Conservation (phyloP, 2,113 vertebrate genomes). For the Dolichotis patagonum region DNA sequence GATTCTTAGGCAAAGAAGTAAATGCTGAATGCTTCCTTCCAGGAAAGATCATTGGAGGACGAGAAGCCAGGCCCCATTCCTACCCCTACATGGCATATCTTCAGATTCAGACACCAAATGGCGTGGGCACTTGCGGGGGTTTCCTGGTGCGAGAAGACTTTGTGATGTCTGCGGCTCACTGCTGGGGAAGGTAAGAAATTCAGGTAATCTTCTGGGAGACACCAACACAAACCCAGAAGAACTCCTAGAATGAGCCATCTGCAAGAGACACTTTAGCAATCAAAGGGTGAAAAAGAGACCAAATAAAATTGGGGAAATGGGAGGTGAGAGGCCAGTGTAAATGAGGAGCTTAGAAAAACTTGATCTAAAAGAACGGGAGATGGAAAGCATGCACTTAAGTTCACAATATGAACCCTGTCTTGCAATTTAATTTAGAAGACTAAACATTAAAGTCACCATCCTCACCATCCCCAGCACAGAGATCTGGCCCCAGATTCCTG, state of each 20-base stretch:
- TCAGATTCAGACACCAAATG: rapidly evolving
- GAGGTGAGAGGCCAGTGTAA: not conserved
- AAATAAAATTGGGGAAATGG: not conserved
- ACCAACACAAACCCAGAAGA: not conserved
- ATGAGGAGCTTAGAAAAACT: not conserved
- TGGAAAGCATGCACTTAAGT: not conserved
- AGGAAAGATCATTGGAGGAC: constrained; percentile 76
- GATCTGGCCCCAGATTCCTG: not conserved
- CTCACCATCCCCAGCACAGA: not conserved
- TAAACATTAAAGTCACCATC: not conserved
- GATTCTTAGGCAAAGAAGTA: not conserved
- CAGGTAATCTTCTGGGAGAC: not conserved
- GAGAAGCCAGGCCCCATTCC: constrained; percentile 70
- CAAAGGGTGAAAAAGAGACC: not conserved
- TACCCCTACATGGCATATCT: constrained; percentile 75
- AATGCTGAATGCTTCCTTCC: constrained; percentile 25
- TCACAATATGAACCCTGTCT: not conserved
- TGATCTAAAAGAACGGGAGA: not conserved
- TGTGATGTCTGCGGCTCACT: constrained; percentile 77
- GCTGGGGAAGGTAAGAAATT: constrained; percentile 66
- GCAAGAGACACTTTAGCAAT: not conserved
- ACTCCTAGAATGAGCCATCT: not conserved
- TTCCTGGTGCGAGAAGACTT: constrained; percentile 79
- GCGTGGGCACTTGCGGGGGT: rapidly evolving
- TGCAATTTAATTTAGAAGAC: not conserved